A percentile compares a stretch with the other conserved stretches of the same genome.
These are phyloP conservation scores for Suillia variegata DNA, from an alignment of 2,888 invertebrate species.

Conservation along the genomic window DNA sequence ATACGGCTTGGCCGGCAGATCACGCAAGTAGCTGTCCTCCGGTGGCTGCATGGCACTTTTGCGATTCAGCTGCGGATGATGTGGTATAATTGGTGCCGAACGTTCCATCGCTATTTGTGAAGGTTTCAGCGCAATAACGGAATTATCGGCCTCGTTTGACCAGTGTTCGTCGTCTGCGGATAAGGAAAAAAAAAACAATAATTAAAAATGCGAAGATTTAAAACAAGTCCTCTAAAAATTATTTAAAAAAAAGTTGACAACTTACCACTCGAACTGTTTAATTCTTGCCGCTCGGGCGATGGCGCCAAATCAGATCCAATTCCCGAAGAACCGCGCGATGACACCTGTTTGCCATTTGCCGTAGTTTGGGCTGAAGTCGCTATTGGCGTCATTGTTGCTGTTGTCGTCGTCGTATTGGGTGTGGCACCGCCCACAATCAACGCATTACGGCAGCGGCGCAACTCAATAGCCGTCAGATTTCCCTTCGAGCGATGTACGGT, in stretches of 20 bases:
- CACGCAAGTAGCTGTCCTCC: conserved; percentile 57
- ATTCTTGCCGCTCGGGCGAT: conserved; percentile 71
- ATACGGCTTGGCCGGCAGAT: conserved; percentile 58
- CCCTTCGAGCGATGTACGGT: conserved; percentile 79
- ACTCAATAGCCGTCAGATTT: conserved; percentile 75
- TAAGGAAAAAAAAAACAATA: conserved; percentile 9
- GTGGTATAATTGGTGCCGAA: conserved; percentile 34
- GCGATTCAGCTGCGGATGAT: conserved; percentile 52
- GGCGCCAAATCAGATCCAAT: conserved; percentile 89
- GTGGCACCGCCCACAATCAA: conserved; percentile 56
- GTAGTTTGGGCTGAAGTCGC: conserved; percentile 40
- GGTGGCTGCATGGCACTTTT: conserved; percentile 57
- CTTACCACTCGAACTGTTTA: conserved; percentile 61
- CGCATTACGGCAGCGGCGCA: conserved; percentile 62
- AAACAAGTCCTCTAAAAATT: neutral
- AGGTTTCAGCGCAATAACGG: conserved; percentile 57
- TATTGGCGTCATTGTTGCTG: conserved; percentile 49
- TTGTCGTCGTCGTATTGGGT: conserved; percentile 55
- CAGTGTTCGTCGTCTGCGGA: conserved; percentile 58
- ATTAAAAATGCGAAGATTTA: conserved; percentile 3
- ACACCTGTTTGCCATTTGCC: conserved; percentile 62
- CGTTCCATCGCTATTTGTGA: conserved; percentile 55
- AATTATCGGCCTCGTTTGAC: conserved; percentile 60
- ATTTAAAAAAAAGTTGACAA: too few relatives aligned
- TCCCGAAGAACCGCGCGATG: conserved; percentile 83